Percentiles rank a stretch among this genome's conserved stretches.
Conservation (phyloP, 2,888 invertebrate genomes). For the Ennomos erosarius region DNA sequence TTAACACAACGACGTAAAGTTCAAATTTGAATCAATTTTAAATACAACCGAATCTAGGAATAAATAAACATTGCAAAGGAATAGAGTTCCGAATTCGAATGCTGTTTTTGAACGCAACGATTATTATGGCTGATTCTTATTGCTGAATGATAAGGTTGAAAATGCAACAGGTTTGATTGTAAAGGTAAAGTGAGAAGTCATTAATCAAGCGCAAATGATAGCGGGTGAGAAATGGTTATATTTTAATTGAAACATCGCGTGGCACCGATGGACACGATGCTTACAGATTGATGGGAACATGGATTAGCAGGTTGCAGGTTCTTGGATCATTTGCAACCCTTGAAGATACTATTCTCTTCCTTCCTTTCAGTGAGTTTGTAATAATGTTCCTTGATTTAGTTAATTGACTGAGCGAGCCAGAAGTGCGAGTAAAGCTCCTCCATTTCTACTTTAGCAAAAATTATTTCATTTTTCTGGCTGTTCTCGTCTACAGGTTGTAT, state of each 20-base stretch:
- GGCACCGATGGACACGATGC: slow-evolving; percentile 30
- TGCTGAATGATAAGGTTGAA: slow-evolving; percentile 24
- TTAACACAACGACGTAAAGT: slow-evolving; percentile 11
- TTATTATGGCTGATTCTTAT: slow-evolving; percentile 11
- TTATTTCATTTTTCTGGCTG: too few relatives aligned
- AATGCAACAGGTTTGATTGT: slow-evolving; percentile 3
- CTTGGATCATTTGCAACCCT: background rate
- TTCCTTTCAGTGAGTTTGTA: too few relatives aligned
- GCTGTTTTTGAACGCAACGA: slow-evolving; percentile 17
- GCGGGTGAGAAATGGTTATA: slow-evolving; percentile 43
- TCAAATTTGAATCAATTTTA: slow-evolving; percentile 7
- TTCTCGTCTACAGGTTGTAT: too few relatives aligned
- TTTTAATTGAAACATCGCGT: slow-evolving; percentile 47
- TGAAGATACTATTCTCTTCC: too few relatives aligned
- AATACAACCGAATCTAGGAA: slow-evolving; percentile 10
- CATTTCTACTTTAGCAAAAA: too few relatives aligned
- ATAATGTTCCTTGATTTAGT: too few relatives aligned
- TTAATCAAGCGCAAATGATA: slow-evolving; percentile 45
- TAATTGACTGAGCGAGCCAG: too few relatives aligned
- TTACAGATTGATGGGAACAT: slow-evolving; percentile 30
- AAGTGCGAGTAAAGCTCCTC: too few relatives aligned
- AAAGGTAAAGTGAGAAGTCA: slow-evolving; percentile 27
- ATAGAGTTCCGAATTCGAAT: slow-evolving; percentile 25
- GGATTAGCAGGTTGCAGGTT: slow-evolving; percentile 5
- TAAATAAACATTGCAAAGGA: slow-evolving; percentile 27